phyloP scores from a whole-genome alignment of 2,797 vertebrate genomes.

The Diceros bicornis region DNA sequence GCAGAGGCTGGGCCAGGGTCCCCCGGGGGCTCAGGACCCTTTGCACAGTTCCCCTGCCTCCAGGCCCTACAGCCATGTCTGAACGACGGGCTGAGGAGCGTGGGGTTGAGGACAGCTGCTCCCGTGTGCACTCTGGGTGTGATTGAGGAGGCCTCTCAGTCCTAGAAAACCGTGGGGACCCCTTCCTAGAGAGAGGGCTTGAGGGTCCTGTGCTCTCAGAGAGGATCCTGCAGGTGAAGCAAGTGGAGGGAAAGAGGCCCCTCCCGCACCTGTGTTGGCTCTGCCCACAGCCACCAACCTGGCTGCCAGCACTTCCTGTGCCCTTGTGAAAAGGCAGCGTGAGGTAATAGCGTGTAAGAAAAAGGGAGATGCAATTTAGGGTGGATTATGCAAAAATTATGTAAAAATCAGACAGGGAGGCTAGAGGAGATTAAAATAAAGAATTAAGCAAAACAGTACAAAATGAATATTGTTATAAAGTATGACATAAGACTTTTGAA shows the following conservation, averaged over 20 bases:
- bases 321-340: not conserved
- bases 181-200: not conserved
- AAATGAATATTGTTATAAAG: not conserved
- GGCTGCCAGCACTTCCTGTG: accelerated
- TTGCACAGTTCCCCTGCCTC: not conserved
- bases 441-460: not conserved
- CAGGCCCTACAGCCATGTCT: accelerated
- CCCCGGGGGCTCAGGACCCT: not conserved
- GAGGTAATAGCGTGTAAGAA: not conserved
- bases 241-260: accelerated
- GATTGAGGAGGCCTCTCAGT: too few species aligned
- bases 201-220: not conserved
- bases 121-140: accelerated
- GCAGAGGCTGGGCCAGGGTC: not conserved
- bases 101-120: not conserved
- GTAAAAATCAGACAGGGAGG: not conserved
- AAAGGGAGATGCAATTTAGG: not conserved
- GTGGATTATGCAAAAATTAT: too few species aligned
- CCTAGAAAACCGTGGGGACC: not conserved
- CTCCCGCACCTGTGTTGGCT: accelerated
- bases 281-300: too few species aligned
- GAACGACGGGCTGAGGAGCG: not conserved
- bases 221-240: not conserved
- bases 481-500: not conserved
- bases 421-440: not conserved